Evolutionary conservation across 2,888 invertebrate species (phyloP), one percentile per base, ranked within the genome.

Genomic region (Amiota mariae): DNA sequence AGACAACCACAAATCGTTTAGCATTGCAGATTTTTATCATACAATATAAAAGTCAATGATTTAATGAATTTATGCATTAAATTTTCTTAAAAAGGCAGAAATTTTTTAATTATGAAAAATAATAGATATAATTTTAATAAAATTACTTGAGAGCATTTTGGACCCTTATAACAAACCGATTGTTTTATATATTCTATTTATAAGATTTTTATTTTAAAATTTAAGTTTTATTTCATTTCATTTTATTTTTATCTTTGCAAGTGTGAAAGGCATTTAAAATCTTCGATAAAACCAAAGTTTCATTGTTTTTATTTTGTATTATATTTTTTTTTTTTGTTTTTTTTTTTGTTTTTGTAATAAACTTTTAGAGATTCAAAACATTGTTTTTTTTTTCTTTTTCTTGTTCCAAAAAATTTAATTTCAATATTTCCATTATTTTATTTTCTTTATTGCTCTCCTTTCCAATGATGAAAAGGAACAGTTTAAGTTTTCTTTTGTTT

Each of bases 361-460:
- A 66, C 47, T 64, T 61, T 46, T 59, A 15, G 48, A 51, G 49
- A 67, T 20, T 36, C 11, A 67, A 56, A 56, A 24, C 24, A 2
- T 24, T 24, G 24, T 24, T n/a, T 36, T 71, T 57, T 70, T 13
- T 11, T 72, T 75, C 51, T 54, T 6, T 36, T 36, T 36, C 36
- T 36, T 36, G 36, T 36, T 36, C 8, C n/a, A 24, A 18, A 59
- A 59, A 59, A 75, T 56, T 72, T 77, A 75, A 77, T 74, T 76
- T 75, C 83, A 81, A 81, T 76, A 77, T 77, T 81, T 80, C 78
- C 77, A 79, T 85, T 82, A 73, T 72, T 64, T 70, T 73, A 73
- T 24, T 24, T 24, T n/a, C n/a, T 24, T 24, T 24, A 2, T 24
- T 24, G 24, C 3, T 24, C 3, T 24, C 24, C 24, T 24, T 24